Evolutionary conservation across 2,797 vertebrate species (phyloP).

Genomic region (Phrynocephalus vlangalii): DNA sequence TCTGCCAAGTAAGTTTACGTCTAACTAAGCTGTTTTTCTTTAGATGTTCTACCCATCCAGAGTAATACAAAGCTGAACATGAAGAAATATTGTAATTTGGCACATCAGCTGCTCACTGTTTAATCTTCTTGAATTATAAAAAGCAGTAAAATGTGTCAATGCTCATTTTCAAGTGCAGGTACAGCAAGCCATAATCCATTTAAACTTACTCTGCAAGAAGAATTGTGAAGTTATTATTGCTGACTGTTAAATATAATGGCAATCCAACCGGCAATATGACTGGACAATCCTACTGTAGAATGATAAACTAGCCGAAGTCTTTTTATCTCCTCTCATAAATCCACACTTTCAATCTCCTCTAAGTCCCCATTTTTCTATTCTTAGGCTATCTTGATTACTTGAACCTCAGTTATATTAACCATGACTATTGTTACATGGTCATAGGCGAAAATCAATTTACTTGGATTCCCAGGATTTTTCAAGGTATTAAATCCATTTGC

Average conservation of each 20-base stretch:
- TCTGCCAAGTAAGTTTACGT: neutral
- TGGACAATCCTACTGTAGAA: slow-evolving; percentile 22
- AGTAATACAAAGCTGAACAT: neutral
- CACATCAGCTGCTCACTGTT: neutral
- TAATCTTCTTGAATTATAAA: neutral
- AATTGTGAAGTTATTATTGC: neutral
- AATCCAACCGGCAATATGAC: neutral
- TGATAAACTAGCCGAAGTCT: slow-evolving; percentile 18
- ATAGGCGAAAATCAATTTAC: slow-evolving; percentile 15
- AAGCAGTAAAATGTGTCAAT: neutral
- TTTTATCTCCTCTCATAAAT: neutral
- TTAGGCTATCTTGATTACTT: slow-evolving; percentile 22
- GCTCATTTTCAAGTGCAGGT: neutral
- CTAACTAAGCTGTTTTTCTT: neutral
- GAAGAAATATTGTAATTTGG: neutral
- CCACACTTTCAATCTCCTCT: neutral
- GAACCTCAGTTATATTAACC: slow-evolving; percentile 5
- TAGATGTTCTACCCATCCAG: neutral
- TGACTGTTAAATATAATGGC: neutral
- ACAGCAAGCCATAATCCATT: neutral
- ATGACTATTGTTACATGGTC: slow-evolving; percentile 1
- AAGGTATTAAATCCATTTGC: slow-evolving; percentile 11
- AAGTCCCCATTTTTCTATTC: neutral
- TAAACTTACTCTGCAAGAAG: neutral
- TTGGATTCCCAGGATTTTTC: slow-evolving; percentile 28